Base-by-base conservation (phyloP, 2,797 vertebrate genomes). In the Glyptemys insculpta region DNA sequence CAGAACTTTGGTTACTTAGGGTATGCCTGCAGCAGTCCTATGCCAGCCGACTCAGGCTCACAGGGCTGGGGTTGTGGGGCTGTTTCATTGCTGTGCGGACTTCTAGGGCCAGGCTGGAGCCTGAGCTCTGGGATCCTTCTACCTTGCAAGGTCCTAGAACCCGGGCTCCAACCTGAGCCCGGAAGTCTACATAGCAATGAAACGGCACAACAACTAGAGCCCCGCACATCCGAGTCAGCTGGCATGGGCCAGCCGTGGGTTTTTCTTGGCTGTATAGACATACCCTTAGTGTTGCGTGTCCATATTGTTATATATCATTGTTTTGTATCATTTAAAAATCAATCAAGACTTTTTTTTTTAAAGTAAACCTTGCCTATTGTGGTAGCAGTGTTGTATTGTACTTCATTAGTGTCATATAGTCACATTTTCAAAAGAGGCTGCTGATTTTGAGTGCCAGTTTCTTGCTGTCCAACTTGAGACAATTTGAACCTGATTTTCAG, bases 251-350 rank as follows among this genome's bases (percentile, higher is more conserved):
- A 68, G 4, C 18, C 5, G 8, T 34, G 8, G 34, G 34, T 37
- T 37, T 37, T n/a, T n/a, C 62, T 68, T 68, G 37, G 4, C 62
- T 68, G 62, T 10, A 21, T 68, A 68, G 18, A 68, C 18, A 37
- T 19, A 68, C 4, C 16, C 47, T 0, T 49, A n/a, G 25, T 76
- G 12, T 47, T 81, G 10, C 7, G 59, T 81, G 29, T 53, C 14
- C 62, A 68, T 68, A 88, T 88, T 74, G 74, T 76, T 29, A 47
- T 47, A 41, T 0, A 0, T 31, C 1, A 0, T 44, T 94, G 4
- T 65, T 47, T 52, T 72, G 9, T 34, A 82, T 23, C 57, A 72
- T 2, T 81, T 85, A 78, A 85, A 82, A 91, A 87, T 85, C 41
- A 84, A 2, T 41, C 21, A 8, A 62, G 74, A 56, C 29, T 12